Evolutionary conservation across 2,888 invertebrate species (phyloP), one percentile per base, ranked within the genome.

Genomic region (Hipparchia semele): DNA sequence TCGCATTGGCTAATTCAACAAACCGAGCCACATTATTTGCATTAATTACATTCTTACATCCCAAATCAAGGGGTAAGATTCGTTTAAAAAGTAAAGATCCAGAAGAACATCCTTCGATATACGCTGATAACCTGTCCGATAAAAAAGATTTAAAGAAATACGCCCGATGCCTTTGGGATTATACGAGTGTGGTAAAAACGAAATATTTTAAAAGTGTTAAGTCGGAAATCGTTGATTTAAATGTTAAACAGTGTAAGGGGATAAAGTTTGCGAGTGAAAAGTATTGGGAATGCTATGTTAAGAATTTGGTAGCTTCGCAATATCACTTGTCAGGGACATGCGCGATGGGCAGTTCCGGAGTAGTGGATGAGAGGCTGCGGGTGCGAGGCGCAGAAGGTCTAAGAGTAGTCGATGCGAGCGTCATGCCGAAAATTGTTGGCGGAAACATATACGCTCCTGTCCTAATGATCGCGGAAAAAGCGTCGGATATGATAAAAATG

Each of bases 401-500:
- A 7, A 87, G 95, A 60, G 95, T 96, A 5, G 95, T 95, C 8
- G 96, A 96, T 77, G 95, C 95, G 0, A 95, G 95, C 74, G 89
- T 96, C 49, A 96, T 96, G 94, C 96, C 96, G 0, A 88, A 87
- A 53, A 94, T 95, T 0, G 87, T 91, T 0, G 94, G 95, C 4
- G 96, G 95, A 0, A 95, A 96, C 79, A 95, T 94, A 1, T 95
- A 95, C 76, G 95, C 95, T 0, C 95, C 95, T 0, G 88, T 91
- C 0, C 93, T 95, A 5, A 96, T 96, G 95, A 95, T 95, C 8
- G 96, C 91, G 0, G 96, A 96, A 80, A 95, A 95, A 80, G 95
- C 94, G 0, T 86, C 94, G 1, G 95, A 96, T 81, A 85, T 95
- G 86, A 95, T 96, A 45, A 95, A 95, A 79, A 7, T 51, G 64